Evolutionary conservation across 2,888 invertebrate genomes (phyloP), one percentile per base, ranked within the genome.

Genomic region (Sturmia bella): DNA sequence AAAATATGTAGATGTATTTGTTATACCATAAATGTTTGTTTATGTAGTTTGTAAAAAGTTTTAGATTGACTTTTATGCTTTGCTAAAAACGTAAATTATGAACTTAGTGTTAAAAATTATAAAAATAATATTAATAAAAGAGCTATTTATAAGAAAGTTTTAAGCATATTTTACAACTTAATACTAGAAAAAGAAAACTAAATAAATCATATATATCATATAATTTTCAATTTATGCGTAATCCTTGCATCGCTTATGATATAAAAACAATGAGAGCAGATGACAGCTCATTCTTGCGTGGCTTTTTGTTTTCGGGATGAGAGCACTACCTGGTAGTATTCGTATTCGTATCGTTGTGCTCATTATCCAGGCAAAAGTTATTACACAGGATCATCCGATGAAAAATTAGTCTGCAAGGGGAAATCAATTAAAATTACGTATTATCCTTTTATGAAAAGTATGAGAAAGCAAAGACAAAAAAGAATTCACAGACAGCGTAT

Each of bases 121-220:
- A 75, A 80, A 66, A 75, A 27, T 3, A 74, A 74, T 57, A 52
- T 64, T 59, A 43, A 27, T 39, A 66, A 59, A 57, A 77, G 78
- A 78, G 78, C 57, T 78, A 78, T 74, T 39, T 52, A 66, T 78
- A 74, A 52, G 74, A 82, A 68, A 59, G 66, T 77, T 79, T 80
- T 82, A 80, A 82, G 83, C 77, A 83, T 85, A 85, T 84, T 83
- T 84, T 85, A 85, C 85, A 85, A 83, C 84, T 83, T 85, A 84
- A 54, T 27, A 61, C 68, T 73, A 81, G 39, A 24, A 80, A 32
- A 32, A 32, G 70, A 76, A 54, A 69, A 66, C 41, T 69, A 68
- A 73, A 64, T 70, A 39, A 74, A 69, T 69, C 43, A 69, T 75
- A 63, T 39, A 69, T 72, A 48, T 57, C n/a, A n/a, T n/a, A n/a